Evolutionary conservation across 2,113 vertebrate genomes (phyloP), one percentile per base, ranked within the genome.

Genomic region (Jaculus jaculus): DNA sequence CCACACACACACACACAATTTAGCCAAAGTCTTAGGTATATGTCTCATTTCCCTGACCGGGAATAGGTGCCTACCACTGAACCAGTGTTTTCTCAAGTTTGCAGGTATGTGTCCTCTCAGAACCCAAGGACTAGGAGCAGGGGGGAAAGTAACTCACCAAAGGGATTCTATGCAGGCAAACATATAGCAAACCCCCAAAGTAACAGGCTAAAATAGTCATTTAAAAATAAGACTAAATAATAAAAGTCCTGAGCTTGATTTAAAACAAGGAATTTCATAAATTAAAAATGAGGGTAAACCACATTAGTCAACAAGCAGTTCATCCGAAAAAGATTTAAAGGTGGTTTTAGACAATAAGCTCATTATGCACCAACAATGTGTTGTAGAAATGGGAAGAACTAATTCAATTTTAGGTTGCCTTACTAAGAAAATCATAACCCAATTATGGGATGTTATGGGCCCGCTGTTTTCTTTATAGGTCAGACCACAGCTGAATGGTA

Each of bases 261-360:
- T 96, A 91, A 95, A 94, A 94, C 47, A 91, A 92, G 91, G 60
- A 95, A 84, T 91, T 95, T 94, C 82, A 84, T 94, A 95, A 96
- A 89, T 94, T 91, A 96, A 95, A 96, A 73, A 93, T 96, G 91
- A 92, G 32, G n/a, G 78, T 71, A 84, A 77, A 82, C 84, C 84
- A 87, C 84, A 87, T 78, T 89, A 89, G 81, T 92, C 58, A 89
- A 93, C 89, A 86, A 93, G 80, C 8, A 21, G 54, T 78, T 93
- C 93, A 74, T 94, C 39, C 89, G 91, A 94, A 84, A 93, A 91
- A 89, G 77, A 95, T 66, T 92, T 81, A 94, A 75, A 96, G 72
- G 69, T 87, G 87, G 42, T 81, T 51, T 92, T 89, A 87, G 68
- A 92, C 77, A 94, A 91, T 94, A 91, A 51, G 73, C 84, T 95